phyloP scores from a whole-genome alignment of 2,113 vertebrate genomes.

The Anser brachyrhynchus region DNA sequence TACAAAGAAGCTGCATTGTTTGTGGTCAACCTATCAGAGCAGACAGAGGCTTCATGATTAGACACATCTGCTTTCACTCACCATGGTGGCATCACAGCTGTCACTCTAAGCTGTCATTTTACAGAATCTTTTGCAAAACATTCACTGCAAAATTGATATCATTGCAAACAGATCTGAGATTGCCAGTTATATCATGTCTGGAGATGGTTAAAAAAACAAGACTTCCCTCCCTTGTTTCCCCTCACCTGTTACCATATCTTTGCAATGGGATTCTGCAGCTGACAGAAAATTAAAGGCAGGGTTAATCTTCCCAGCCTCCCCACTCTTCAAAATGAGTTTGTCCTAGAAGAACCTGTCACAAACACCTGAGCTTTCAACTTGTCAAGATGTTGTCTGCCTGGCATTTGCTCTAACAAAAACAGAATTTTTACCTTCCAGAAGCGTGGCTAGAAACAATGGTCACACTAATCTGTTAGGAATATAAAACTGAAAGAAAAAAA shows the following conservation, averaged over 20 bases:
- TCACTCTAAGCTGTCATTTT: background rate
- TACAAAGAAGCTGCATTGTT: background rate
- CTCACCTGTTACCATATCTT: background rate
- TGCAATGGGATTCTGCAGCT: background rate
- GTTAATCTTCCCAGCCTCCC: background rate
- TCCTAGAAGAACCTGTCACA: background rate
- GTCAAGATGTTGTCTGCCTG: background rate
- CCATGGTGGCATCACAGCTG: background rate
- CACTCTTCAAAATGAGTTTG: background rate
- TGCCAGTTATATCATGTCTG: background rate
- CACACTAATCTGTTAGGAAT: background rate
- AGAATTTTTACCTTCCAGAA: background rate
- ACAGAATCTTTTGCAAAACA: background rate
- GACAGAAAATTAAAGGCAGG: background rate
- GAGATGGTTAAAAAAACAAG: background rate
- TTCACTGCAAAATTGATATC: background rate
- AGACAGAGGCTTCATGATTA: background rate
- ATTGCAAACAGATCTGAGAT: background rate
- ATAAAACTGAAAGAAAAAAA: background rate
- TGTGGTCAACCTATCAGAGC: background rate
- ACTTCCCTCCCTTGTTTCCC: background rate
- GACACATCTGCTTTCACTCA: background rate
- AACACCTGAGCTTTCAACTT: background rate
- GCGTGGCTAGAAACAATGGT: background rate
- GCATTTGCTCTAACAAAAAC: background rate